phyloP scores from a whole-genome alignment of 2,888 invertebrate species.

The Monoplex corrugatus region DNA sequence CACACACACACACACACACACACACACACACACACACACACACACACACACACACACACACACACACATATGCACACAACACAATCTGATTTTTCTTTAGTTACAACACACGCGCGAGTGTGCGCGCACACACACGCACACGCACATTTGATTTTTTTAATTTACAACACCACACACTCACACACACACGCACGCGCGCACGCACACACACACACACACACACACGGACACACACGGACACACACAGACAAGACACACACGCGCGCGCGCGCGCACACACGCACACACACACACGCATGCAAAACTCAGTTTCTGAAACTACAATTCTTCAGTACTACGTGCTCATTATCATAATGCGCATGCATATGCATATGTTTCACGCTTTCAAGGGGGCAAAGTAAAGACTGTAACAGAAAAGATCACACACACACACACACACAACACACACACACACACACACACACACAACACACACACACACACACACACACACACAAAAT shows the following conservation, averaged over 20 bases:
- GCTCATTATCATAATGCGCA: too few species aligned
- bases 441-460: conserved; percentile 7
- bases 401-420: too few species aligned
- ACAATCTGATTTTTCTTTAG: too few species aligned
- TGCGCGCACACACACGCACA: conserved; percentile 28
- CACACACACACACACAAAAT: not conserved
- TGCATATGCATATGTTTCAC: too few species aligned
- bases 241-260: not conserved
- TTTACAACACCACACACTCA: not conserved
- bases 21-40: conserved; percentile 20
- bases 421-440: conserved; percentile 37
- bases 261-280: not conserved
- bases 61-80: conserved; percentile 32
- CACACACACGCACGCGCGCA: conserved; percentile 26
- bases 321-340: too few species aligned
- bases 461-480: not conserved
- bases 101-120: too few species aligned
- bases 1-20: conserved; percentile 20
- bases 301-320: too few species aligned
- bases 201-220: conserved; percentile 27
- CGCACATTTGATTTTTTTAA: too few species aligned
- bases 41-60: conserved; percentile 35
- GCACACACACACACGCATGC: conserved; percentile 9
- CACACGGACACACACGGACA: conserved; percentile 11
- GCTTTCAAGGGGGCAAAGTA: too few species aligned